Base-by-base conservation (phyloP, 2,888 invertebrate genomes). In the Meteorus cinctellus region DNA sequence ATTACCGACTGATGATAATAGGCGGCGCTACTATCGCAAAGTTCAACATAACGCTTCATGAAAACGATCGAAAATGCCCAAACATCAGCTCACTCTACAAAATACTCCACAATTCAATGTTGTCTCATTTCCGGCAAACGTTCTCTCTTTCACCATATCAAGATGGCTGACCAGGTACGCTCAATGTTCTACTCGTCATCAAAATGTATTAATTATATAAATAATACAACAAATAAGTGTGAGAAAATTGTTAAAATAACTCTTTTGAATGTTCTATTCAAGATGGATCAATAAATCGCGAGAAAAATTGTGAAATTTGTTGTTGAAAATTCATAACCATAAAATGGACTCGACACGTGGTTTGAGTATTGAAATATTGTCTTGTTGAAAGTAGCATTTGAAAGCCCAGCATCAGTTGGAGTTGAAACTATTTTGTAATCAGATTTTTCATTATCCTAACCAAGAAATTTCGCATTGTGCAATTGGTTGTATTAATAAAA, bases 161-260 rank as follows among this genome's bases (percentile, higher is more conserved):
- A 94, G 90, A 95, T 95, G 95, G 95, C 95, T 91, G 95, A 95
- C 91, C 95, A 95, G 94, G 95, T 95, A 93, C 89, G 93, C 92
- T 78, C 78, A 79, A 74, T 74, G 72, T 73, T 76, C 80, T 79
- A 59, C 71, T 71, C 55, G 70, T 72, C 69, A 75, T 73, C 68
- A 74, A 74, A 74, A 78, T 72, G 70, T 73, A 24, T 24, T 62
- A 67, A 79, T 77, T 77, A 66, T 27, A 10, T 12, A 10, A 24
- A 27, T 67, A 70, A 59, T 51, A 74, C 34, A 31, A n/a, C 8
- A 41, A 14, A 51, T 60, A 60, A 16, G 34, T 29, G 24, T 10
- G n/a, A 34, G 59, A 76, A 36, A 51, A 34, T 36, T 27, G 45
- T 72, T 12, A 16, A 24, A 73, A 51, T 69, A 51, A 65, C 4